A percentile compares a stretch with the other conserved stretches of the same genome.
These are phyloP conservation scores for Apis florea DNA, from an alignment of 1,140 invertebrate genomes.

Conservation along the genomic window DNA sequence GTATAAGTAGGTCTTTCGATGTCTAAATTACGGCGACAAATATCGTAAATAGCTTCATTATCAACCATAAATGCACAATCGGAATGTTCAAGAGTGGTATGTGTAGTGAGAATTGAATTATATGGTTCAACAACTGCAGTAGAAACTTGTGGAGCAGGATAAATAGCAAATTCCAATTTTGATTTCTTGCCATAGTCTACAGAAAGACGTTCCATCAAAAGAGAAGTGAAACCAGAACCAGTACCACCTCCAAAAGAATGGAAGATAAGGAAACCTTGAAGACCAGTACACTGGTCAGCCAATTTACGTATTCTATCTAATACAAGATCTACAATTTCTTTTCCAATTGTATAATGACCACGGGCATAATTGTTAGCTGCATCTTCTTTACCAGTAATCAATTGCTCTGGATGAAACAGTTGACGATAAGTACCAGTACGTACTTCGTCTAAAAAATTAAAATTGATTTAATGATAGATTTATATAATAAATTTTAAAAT, in stretches of 20 bases:
- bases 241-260: conserved; percentile 63
- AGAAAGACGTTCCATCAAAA: conserved; percentile 62
- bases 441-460: conserved; percentile 53
- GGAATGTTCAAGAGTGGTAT: conserved; percentile 89
- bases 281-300: conserved; percentile 58
- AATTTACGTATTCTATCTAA: conserved; percentile 60
- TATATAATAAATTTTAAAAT: background rate
- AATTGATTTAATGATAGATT: background rate
- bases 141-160: conserved; percentile 61
- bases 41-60: conserved; percentile 94
- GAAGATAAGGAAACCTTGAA: conserved; percentile 65
- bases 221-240: conserved; percentile 60
- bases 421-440: conserved; percentile 85
- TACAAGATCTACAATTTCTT: conserved; percentile 62
- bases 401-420: conserved; percentile 80
- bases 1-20: conserved; percentile 91
- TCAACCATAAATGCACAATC: conserved; percentile 95
- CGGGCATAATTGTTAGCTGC: conserved; percentile 62
- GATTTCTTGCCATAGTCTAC: conserved; percentile 64
- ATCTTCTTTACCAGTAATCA: conserved; percentile 64
- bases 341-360: conserved; percentile 63
- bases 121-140: conserved; percentile 61
- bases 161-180: conserved; percentile 60
- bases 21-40: conserved; percentile 93
- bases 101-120: conserved; percentile 60